Evolutionary conservation across 2,113 vertebrate species (phyloP), one percentile per base, ranked within the genome.

Genomic region (Alosa alosa): DNA sequence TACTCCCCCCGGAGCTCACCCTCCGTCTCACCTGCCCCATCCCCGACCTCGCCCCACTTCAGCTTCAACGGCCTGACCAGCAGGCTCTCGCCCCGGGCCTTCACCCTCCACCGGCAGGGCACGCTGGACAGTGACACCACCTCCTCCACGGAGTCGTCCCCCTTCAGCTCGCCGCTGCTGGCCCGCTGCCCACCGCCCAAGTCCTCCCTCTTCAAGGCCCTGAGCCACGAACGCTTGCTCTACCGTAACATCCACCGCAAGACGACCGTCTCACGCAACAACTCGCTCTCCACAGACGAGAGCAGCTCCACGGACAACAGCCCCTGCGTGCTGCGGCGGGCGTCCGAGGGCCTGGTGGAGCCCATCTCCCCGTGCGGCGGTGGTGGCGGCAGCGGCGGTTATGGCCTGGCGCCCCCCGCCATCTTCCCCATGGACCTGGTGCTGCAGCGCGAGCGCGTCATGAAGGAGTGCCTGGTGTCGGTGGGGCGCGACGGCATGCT

Each of bases 271-370:
- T 93, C 93, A 47, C 94, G 97, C 88, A 96, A 97, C 90, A 95
- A 95, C 89, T 98, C 97, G 7, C 89, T 97, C 25, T 97, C 97
- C 1, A 96, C 96, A 0, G 97, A 98, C 81, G 97, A 98, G 84
- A 94, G 96, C 84, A 98, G 97, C 91, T 98, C 97, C 72, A 96
- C 96, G 0, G 97, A 97, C 89, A 97, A 95, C 91, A 98, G 97
- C 91, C 96, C 97, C 68, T 95, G 93, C 68, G 91, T 96, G 78
- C 92, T 92, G 90, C 95, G 97, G 86, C 93, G 96, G 68, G 92
- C 95, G 4, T 97, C 96, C 0, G 96, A 96, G 64, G 94, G 91
- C 75, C 87, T 96, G 85, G 88, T 90, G 0, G 92, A 94, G 81
- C 91, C 91, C 82, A 90, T 93, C 84, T 91, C 94, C 5, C 50